phyloP scores from a whole-genome alignment of 2,797 vertebrate species.

The Triplophysa yarkandensis region DNA sequence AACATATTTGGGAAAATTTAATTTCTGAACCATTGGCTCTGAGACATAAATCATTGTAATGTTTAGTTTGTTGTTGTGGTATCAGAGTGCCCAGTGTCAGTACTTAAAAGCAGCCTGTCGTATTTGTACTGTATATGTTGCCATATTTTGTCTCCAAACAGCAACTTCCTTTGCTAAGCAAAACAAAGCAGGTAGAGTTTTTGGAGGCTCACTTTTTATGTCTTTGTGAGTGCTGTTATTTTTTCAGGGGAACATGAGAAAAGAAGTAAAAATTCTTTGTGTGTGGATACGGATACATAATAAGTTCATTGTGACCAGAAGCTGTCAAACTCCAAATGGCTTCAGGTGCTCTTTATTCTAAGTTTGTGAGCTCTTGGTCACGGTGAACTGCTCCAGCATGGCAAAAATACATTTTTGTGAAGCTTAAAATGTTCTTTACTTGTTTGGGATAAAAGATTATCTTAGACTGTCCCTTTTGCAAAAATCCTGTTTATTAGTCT shows the following conservation, averaged over 20 bases:
- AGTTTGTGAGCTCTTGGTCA: neutral
- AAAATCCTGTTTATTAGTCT: no score
- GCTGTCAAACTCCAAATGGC: neutral
- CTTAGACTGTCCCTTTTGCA: no score
- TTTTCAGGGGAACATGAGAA: neutral
- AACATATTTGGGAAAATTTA: neutral
- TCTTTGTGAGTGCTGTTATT: neutral
- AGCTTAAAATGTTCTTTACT: neutral
- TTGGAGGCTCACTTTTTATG: neutral
- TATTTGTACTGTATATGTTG: neutral
- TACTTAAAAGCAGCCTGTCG: neutral
- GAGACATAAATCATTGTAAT: neutral
- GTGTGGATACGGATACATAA: neutral
- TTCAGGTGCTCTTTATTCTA: neutral
- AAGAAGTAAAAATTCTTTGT: neutral
- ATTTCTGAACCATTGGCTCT: neutral
- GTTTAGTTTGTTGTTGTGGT: neutral
- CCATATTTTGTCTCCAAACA: neutral
- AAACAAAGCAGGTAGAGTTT: slow-evolving; percentile 1
- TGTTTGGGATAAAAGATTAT: no score
- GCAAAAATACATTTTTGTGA: neutral
- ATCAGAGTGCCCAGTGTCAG: neutral
- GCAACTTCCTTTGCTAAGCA: neutral
- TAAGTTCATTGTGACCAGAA: neutral
- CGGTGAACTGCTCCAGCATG: neutral